Base-by-base conservation (phyloP, 2,888 invertebrate species). In the Ochropleura plecta region DNA sequence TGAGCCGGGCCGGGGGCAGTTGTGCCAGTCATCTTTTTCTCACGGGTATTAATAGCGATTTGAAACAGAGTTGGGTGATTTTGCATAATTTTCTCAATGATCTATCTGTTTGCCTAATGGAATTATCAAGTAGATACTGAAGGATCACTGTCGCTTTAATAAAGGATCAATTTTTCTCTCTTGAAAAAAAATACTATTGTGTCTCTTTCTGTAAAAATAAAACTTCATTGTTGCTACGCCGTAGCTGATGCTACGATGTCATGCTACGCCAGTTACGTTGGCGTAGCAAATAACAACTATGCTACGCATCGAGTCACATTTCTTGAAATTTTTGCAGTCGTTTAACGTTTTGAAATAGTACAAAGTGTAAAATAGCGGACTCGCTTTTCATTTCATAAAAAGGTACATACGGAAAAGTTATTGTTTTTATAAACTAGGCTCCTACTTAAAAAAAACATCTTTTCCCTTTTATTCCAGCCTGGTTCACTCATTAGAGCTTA, bases 11-110 rank as follows among this genome's bases (percentile, higher is more conserved):
- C 49, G 70, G 57, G 79, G 86, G 76, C 86, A 87, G 83, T 89
- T 82, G 84, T 81, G 78, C 86, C 81, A 89, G 88, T 91, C 91
- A 89, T 90, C 91, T 90, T 91, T 92, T 93, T 94, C 93, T 91
- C 93, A 94, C 92, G 93, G 86, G 91, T 91, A 93, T 94, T 92
- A 93, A 91, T 90, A 88, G 88, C 91, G 91, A 91, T 92, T 92
- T 92, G 92, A 91, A 93, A 93, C 91, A 90, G 92, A 92, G 91
- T 90, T 89, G 89, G 88, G 89, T 91, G 92, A 91, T 92, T 93
- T 92, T 91, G 91, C 92, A 94, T 93, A 92, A 93, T 91, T 93
- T 90, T 88, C 83, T 81, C 89, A 88, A 87, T 91, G 90, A 91
- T 91, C 91, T 91, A 90, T 91, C 89, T 90, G 86, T 87, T 89